Evolutionary conservation across 2,113 vertebrate genomes (phyloP).

Genomic region (Hippopotamus amphibius): DNA sequence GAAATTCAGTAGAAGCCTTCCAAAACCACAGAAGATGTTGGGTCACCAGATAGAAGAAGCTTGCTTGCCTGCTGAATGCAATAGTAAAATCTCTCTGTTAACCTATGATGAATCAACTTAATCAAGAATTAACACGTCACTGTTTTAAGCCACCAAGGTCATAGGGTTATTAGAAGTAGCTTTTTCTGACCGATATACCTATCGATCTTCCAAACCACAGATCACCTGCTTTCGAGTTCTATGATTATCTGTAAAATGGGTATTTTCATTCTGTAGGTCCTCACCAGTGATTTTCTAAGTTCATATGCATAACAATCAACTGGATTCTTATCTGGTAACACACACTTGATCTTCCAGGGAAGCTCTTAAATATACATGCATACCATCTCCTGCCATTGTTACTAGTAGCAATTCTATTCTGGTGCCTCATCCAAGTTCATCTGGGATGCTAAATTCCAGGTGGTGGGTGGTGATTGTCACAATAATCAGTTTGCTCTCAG

Average conservation of each 20-base stretch:
- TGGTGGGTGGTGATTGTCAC: conserved; percentile 34
- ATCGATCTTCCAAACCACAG: background rate
- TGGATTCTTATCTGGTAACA: background rate
- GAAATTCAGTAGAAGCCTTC: background rate
- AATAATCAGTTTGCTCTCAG: conserved; percentile 46
- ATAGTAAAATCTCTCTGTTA: background rate
- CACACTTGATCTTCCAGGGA: background rate
- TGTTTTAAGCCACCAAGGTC: background rate
- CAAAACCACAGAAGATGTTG: background rate
- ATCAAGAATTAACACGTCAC: background rate
- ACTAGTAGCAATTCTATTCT: background rate
- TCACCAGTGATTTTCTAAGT: background rate
- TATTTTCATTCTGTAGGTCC: background rate
- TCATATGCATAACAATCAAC: background rate
- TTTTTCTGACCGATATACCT: background rate
- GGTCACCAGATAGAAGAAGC: background rate
- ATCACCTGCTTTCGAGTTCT: background rate
- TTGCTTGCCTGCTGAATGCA: background rate
- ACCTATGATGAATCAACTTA: background rate
- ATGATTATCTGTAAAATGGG: background rate
- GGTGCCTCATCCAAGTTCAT: background rate
- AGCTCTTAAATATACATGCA: background rate
- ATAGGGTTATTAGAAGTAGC: background rate
- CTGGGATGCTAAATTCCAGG: conserved; percentile 53
- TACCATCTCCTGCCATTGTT: background rate